Base-by-base conservation (phyloP, 2,888 invertebrate species). In the Caenorhabditis sp. region DNA sequence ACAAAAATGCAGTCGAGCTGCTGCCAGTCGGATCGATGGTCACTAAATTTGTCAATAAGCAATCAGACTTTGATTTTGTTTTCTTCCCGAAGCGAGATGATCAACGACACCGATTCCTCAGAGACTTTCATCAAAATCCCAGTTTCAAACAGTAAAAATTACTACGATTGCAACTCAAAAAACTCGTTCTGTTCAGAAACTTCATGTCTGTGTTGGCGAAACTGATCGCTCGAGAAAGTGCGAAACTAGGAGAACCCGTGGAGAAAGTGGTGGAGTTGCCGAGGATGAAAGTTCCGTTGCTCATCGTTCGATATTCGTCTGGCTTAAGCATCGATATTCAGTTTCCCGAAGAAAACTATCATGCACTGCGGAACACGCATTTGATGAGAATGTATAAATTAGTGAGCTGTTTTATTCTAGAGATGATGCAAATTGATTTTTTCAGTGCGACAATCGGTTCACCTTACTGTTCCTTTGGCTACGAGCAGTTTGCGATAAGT, bases 381-480 rank as follows among this genome's bases (percentile, higher is more conserved):
- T 59, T 90, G 22, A 80, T 89, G 44, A 66, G 85, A 64, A 76
- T 72, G 24, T 90, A 90, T 72, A 80, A 82, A 26, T 35, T 58
- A 77, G 87, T 89, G 51, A 44, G 31, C n/a, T 2, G 26, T 28
- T 24, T 4, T 24, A 47, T 19, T 49, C 16, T 19, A 38, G 35
- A 19, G 26, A 59, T 16, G 51, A 26, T 59, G 19, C 35, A 35
- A 59, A 28, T 10, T 6, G 14, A n/a, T 5, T 16, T 59, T 80
- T 87, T 72, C 76, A 89, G 87, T 85, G 85, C 1, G 90, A 90
- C 81, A n/a, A 38, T 2, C 84, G 90, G 0, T 87, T 90, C 69
- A 68, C 80, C 0, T 66, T 82, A 10, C 61, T 90, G 3, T 89
- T 86, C 73, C 61, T 87, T 5, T 90, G 88, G 88, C 59, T 89